phyloP scores from a whole-genome alignment of 2,797 vertebrate genomes.

The Tragelaphus oryx region DNA sequence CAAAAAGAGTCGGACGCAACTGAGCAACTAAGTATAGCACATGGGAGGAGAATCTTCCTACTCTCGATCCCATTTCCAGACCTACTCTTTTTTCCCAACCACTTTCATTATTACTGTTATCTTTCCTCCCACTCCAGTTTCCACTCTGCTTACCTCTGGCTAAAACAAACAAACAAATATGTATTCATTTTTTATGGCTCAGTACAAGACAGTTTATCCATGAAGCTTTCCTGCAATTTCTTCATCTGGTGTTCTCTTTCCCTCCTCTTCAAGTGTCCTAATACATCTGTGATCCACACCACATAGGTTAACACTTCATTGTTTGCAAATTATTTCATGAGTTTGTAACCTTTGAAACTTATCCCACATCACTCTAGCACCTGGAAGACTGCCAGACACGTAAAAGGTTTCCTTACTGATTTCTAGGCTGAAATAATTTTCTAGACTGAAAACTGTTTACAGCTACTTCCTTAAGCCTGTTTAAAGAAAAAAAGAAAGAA shows the following conservation, averaged over 20 bases:
- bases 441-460: neutral
- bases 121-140: neutral
- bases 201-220: neutral
- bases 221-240: neutral
- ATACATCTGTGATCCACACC: neutral
- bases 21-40: neutral
- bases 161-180: neutral
- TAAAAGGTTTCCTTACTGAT: neutral
- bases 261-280: neutral
- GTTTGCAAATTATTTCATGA: neutral
- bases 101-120: neutral
- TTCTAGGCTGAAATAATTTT: slow-evolving; percentile 26
- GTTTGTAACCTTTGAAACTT: neutral
- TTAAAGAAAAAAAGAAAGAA: neutral
- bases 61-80: neutral
- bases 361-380: neutral
- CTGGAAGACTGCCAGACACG: neutral
- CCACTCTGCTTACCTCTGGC: neutral
- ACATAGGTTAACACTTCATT: neutral
- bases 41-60: neutral
- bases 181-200: neutral
- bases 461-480: neutral
- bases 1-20: neutral
- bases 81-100: too few relatives aligned
- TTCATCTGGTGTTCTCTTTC: neutral